Percentiles rank a stretch among this genome's conserved stretches.
Evolutionary conservation across 2,113 vertebrate genomes (phyloP).

Genomic region (Cyanistes caeruleus): DNA sequence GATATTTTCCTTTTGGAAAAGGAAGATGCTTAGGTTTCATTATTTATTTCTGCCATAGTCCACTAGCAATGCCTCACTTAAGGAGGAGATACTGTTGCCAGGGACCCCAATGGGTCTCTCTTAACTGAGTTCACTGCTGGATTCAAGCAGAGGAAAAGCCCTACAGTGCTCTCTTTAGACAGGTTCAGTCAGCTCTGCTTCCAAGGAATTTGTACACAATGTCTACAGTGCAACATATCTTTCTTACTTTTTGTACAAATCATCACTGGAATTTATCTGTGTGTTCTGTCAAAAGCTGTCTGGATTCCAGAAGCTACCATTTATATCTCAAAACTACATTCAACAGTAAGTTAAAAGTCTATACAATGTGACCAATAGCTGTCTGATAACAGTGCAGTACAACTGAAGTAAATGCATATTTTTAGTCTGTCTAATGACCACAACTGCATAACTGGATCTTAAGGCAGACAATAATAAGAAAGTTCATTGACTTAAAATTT

Average conservation of each 20-base stretch:
- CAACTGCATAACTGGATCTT: neutral
- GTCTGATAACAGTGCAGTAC: neutral
- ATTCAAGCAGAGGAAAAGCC: neutral
- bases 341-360: neutral
- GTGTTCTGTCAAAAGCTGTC: neutral
- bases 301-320: neutral
- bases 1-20: neutral
- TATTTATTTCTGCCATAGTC: neutral
- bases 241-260: neutral
- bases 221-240: neutral
- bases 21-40: neutral
- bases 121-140: neutral
- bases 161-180: neutral
- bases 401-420: neutral
- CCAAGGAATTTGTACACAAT: neutral
- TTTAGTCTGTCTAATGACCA: neutral
- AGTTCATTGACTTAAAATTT: neutral
- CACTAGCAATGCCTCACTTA: neutral
- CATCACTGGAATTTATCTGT: neutral
- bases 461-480: neutral
- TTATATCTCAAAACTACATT: neutral
- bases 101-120: fast-evolving
- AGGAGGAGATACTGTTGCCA: neutral
- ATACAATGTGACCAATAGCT: neutral
- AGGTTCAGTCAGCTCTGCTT: neutral